Evolutionary conservation across 2,113 vertebrate genomes (phyloP), one percentile per base, ranked within the genome.

Genomic region (Alethe castanea): DNA sequence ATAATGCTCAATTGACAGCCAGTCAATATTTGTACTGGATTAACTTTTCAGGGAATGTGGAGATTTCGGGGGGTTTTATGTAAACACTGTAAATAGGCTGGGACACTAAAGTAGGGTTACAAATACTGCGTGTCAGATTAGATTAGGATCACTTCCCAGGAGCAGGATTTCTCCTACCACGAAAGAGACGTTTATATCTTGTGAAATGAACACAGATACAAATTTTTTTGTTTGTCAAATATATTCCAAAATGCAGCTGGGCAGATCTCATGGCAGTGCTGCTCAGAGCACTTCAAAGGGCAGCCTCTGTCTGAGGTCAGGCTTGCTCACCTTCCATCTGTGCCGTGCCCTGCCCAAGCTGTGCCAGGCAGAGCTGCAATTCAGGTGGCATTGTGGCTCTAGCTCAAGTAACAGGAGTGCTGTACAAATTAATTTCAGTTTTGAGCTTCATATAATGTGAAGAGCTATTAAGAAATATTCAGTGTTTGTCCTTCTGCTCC

Each of bases 41-140:
- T 96, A 96, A 81, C 93, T 95, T 96, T 94, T 96, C 85, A 80
- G 77, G 81, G 90, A 65, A 94, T 70, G 94, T 42, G 90, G 95
- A 97, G 91, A 97, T 97, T 95, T 97, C 24, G 81, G 95, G 64
- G 56, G 36, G 6, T 96, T 95, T 97, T 97, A 97, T 97, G 92
- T 97, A 98, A 98, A 97, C 96, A 96, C 90, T 96, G 90, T 97
- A 97, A 98, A 97, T 97, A 97, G 96, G 97, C 95, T 97, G 95
- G 96, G 97, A 97, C 96, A 97, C 90, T 91, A 62, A 95, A 98
- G 91, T 96, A 96, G 57, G 69, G 97, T 73, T 97, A 96, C 96
- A 98, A 98, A 98, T 98, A 97, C 94, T 9, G 28, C 48, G 31
- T 97, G 97, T 98, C 97, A 98, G 71, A 88, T 97, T 94, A 96